Base-by-base conservation (phyloP, 2,888 invertebrate genomes). In the Folsomia manolachei region DNA sequence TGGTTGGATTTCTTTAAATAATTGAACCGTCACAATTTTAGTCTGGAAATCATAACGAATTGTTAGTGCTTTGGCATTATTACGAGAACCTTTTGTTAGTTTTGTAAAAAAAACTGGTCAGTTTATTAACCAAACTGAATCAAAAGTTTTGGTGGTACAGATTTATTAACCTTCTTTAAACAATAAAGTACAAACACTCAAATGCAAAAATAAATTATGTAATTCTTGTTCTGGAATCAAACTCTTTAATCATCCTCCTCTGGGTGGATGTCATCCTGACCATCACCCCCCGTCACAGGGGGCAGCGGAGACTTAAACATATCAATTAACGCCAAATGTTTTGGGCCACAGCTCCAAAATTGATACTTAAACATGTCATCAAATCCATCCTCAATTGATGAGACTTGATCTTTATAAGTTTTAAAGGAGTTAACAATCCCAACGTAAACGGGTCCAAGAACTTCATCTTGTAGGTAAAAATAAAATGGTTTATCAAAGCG, bases 301-400 rank as follows among this genome's bases (percentile, higher is more conserved):
- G 21, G 18, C 7, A 56, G 19, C n/a, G 63, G 63, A 23, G 63
- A 23, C 21, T 64, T 71, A 60, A 66, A 71, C 19, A 52, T 69
- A 26, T 75, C 75, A 19, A 75, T 72, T 2, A 75, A 24, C 7
- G 72, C 70, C 23, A 75, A 68, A 56, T 75, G 75, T 25, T 76
- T 76, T 19, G 72, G 71, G 1, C 73, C 74, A 60, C 79, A 79
- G 39, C 76, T 77, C 79, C 79, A 79, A 60, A 78, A 79, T n/a
- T 76, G 71, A 62, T 75, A 79, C 27, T 75, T 76, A 53, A 71
- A 72, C 66, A 75, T 74, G 61, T 79, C 77, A 66, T 78, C 79
- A 64, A 74, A 76, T 2, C 75, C 79, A 52, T 76, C 72, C 2
- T 71, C 73, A 24, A 77, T 73, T 21, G 71, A 71, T 9, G 71